Conservation (phyloP, 2,113 vertebrate genomes). For the Regulus satrapa region DNA sequence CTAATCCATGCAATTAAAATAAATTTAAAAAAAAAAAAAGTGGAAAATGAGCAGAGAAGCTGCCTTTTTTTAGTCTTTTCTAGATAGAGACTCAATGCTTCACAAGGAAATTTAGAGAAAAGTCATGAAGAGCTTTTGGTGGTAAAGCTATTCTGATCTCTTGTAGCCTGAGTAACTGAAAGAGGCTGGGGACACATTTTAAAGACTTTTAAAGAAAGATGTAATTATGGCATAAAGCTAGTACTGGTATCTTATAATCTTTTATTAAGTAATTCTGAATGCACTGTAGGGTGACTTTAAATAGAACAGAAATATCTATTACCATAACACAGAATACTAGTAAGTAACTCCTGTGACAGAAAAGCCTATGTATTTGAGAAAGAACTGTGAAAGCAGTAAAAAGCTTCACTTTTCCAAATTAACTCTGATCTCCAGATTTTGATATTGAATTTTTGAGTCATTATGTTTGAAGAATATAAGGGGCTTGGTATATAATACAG, state of each 20-base stretch:
- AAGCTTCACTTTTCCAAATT: neutral
- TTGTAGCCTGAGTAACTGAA: neutral
- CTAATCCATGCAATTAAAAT: neutral
- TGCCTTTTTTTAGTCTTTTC: neutral
- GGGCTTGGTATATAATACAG: neutral
- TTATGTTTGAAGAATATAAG: neutral
- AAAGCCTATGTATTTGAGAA: neutral
- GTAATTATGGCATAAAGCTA: neutral
- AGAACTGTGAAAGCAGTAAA: neutral
- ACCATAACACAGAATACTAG: neutral
- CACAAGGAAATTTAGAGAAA: neutral
- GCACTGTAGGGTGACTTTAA: neutral
- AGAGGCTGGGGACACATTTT: neutral
- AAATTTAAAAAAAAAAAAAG: neutral
- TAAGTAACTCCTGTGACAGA: neutral
- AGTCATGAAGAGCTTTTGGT: neutral
- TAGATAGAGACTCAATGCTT: neutral
- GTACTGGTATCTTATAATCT: neutral
- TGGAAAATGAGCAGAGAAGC: neutral
- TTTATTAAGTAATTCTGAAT: neutral
- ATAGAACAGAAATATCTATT: neutral
- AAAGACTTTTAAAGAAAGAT: neutral
- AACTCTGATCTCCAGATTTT: neutral
- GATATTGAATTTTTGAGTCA: neutral
- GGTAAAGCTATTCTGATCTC: neutral